These are phyloP conservation scores for Magallana ariakensis DNA, from an alignment of 1,140 invertebrate genomes.

Conservation along the genomic window DNA sequence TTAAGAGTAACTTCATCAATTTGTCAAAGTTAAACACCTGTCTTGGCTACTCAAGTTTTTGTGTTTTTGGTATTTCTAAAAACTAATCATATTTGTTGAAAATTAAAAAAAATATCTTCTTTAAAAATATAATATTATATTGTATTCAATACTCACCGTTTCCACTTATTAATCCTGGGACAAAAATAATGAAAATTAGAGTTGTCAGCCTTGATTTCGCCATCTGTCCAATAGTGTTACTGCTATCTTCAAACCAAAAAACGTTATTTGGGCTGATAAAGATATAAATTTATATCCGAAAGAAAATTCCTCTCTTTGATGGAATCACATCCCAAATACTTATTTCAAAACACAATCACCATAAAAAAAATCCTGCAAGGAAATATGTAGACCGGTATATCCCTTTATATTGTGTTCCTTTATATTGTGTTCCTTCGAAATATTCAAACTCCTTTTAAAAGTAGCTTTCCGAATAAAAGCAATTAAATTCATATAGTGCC, in stretches of 20 bases:
- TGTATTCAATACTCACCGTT: not conserved
- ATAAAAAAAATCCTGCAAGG: not conserved
- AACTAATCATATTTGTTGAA: no score
- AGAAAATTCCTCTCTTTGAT: not conserved
- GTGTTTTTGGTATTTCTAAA: no score
- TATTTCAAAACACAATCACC: not conserved
- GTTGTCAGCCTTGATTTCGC: constrained; percentile 4
- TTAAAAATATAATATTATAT: no score
- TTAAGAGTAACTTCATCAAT: no score
- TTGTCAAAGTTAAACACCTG: no score
- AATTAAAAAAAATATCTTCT: no score
- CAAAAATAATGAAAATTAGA: not conserved
- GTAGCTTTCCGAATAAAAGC: constrained; percentile 1
- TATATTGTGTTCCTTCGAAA: not conserved
- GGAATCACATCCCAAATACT: not conserved
- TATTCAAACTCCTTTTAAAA: not conserved
- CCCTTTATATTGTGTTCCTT: not conserved
- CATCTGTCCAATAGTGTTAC: constrained; percentile 1
- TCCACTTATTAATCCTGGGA: not conserved
- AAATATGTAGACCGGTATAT: not conserved
- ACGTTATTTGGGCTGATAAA: not conserved
- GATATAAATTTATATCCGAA: not conserved
- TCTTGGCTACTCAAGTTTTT: no score
- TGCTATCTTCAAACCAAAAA: not conserved
- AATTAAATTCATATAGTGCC: constrained; percentile 17